These are phyloP conservation scores for Propithecus perrieri DNA, from an alignment of 2,797 vertebrate genomes.

Conservation along the genomic window DNA sequence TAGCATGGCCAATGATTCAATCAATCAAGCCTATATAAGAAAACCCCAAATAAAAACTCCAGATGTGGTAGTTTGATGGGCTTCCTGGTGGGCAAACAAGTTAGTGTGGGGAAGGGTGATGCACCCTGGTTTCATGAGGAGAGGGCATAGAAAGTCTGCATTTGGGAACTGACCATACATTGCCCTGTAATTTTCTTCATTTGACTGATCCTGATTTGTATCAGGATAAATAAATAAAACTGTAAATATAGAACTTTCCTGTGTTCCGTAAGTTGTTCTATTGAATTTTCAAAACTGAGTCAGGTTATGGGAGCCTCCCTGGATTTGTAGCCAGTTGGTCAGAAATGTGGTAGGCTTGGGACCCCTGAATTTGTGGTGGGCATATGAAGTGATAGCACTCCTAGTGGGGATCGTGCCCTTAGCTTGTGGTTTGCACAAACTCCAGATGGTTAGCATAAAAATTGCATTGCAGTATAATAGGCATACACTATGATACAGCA, in stretches of 20 bases:
- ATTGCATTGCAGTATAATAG: neutral
- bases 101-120: neutral
- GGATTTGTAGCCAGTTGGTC: neutral
- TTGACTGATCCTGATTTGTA: neutral
- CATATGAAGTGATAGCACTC: neutral
- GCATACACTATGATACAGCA: neutral
- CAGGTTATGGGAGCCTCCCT: neutral
- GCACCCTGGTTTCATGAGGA: accelerated
- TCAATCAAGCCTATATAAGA: neutral
- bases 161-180: neutral
- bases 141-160: neutral
- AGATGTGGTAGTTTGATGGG: neutral
- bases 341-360: neutral
- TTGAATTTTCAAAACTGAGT: neutral
- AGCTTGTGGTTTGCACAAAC: neutral
- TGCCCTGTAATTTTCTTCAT: neutral
- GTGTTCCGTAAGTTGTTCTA: neutral
- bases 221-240: neutral
- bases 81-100: neutral
- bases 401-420: neutral
- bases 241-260: neutral
- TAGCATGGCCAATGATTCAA: neutral
- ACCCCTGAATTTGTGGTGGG: neutral
- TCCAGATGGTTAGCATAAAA: neutral
- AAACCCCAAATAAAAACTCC: neutral